Conservation (phyloP, 2,797 vertebrate genomes). For the Pagetopsis macropterus region DNA sequence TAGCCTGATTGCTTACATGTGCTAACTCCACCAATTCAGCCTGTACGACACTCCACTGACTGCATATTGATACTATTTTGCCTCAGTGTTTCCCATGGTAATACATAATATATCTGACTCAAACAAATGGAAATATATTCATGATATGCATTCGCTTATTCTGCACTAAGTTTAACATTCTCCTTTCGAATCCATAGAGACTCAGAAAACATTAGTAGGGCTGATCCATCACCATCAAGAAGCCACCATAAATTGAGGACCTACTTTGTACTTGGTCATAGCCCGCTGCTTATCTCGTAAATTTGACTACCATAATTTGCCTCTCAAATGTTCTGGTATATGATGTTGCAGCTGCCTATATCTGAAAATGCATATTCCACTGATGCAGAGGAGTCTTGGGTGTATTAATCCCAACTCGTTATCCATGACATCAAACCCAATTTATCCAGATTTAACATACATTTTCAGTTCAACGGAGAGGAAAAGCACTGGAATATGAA, state of each 20-base stretch:
- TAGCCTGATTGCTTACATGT: constrained; percentile 27
- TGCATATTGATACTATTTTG: constrained; percentile 55
- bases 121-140: constrained; percentile 70
- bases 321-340: constrained; percentile 61
- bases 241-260: constrained; percentile 41
- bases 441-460: constrained; percentile 75
- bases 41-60: constrained; percentile 40
- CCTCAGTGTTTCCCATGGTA: constrained; percentile 48
- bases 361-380: constrained; percentile 59
- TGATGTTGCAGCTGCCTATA: constrained; percentile 40
- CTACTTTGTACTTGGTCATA: constrained; percentile 62
- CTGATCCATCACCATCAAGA: constrained; percentile 40
- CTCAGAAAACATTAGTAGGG: constrained; percentile 39
- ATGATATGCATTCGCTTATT: constrained; percentile 63
- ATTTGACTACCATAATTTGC: constrained; percentile 73
- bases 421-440: constrained; percentile 77
- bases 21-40: constrained; percentile 24
- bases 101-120: constrained; percentile 58
- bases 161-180: constrained; percentile 58
- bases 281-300: constrained; percentile 63
- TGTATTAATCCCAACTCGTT: constrained; percentile 77
- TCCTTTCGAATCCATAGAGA: constrained; percentile 47
- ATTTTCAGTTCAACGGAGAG: constrained; percentile 71
- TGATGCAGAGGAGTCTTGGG: constrained; percentile 32
- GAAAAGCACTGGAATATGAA: constrained; percentile 70